A percentile compares a stretch with the other conserved stretches of the same genome.
Evolutionary conservation across 2,797 vertebrate species (phyloP).

Genomic region (Spinus olivaceus): DNA sequence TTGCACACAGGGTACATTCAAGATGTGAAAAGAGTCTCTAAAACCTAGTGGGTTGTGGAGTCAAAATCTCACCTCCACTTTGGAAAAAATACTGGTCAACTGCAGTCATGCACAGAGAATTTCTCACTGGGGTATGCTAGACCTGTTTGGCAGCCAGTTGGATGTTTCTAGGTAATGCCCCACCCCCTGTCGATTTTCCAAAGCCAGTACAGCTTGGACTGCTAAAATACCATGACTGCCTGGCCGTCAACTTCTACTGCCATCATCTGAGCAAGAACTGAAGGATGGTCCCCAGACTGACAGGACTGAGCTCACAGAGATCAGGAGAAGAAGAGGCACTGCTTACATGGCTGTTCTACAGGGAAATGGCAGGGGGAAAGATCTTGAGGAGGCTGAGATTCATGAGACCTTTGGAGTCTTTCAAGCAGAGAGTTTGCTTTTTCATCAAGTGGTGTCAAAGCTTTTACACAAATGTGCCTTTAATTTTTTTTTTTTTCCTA

Average conservation of each 20-base stretch:
- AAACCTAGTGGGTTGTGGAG: neutral
- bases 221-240: neutral
- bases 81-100: neutral
- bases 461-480: neutral
- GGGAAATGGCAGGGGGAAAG: accelerated
- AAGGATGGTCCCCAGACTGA: neutral
- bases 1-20: neutral
- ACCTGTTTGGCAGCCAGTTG: neutral
- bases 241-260: neutral
- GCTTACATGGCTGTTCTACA: neutral
- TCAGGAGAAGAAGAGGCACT: neutral
- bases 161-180: neutral
- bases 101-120: too few relatives aligned
- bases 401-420: neutral
- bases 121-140: accelerated
- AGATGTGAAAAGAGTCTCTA: neutral
- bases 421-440: neutral
- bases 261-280: neutral
- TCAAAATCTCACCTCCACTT: neutral
- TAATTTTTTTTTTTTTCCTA: neutral
- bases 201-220: neutral
- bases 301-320: neutral
- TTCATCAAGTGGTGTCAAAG: neutral
- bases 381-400: neutral
- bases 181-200: accelerated